Base-by-base conservation (phyloP, 2,797 vertebrate genomes). In the Buceros bicornis region DNA sequence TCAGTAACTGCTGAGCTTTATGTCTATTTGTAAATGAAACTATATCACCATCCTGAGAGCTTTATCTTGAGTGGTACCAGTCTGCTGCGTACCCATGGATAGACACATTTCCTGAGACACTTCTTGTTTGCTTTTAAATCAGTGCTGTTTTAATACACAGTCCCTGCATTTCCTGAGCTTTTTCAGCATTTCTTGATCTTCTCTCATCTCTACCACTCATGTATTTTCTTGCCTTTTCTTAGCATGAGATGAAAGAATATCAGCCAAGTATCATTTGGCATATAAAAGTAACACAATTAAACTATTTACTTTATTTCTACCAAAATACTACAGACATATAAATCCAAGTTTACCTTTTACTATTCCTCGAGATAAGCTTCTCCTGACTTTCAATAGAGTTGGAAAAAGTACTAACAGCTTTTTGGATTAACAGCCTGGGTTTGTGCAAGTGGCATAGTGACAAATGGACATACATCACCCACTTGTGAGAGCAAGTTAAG, bases 31-130 rank as follows among this genome's bases (percentile, higher is more conserved):
- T 33, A 74, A 62, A 47, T 42, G 3, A 58, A 78, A 58, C 25
- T 33, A 10, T n/a, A 42, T 26, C 14, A 25, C 6, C 11, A 37
- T 28, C 15, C 1, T 0, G 4, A 64, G 13, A 60, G 5, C 5
- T 72, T 82, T 53, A 35, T 28, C 17, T 78, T 25, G 29, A 58
- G 22, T 29, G 22, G 8, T 22, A 81, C 21, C 8, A 5, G 4
- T 71, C 13, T 73, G 8, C 15, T 72, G 7, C 11, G 19, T 17
- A 60, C 24, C 53, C 10, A 25, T 19, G 7, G 37, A n/a, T 9
- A 47, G 9, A 60, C 2, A 26, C 1, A 1, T 81, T 61, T 70
- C 29, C 8, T 17, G 42, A 42, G 4, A n/a, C 11, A 24, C 3
- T 20, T 72, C 77, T 19, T 82, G 6, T 43, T 84, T 50, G 3